phyloP scores from a whole-genome alignment of 2,113 vertebrate genomes.

The Hyaena hyaena region DNA sequence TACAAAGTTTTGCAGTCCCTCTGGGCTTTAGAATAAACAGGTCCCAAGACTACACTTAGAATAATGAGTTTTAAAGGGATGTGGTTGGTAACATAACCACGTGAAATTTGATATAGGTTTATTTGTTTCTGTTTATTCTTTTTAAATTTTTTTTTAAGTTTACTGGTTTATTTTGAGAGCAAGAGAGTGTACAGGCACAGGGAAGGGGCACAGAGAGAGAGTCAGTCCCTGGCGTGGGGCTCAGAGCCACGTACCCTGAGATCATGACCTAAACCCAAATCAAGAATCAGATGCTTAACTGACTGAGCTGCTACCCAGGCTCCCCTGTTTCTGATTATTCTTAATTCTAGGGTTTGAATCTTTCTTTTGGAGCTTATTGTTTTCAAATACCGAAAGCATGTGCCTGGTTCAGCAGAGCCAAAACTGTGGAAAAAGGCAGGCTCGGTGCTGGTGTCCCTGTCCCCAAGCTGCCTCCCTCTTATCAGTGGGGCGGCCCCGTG shows the following conservation, averaged over 20 bases:
- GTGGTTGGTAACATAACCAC: not conserved
- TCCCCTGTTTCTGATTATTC: no score
- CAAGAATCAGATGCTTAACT: no score
- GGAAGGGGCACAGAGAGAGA: no score
- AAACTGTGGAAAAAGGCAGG: not conserved
- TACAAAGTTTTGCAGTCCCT: not conserved
- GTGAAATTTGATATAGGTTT: not conserved
- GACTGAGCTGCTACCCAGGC: no score
- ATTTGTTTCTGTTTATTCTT: not conserved
- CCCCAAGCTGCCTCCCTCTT: not conserved
- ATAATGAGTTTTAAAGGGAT: not conserved
- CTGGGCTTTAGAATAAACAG: not conserved
- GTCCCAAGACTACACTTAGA: not conserved
- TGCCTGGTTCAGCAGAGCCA: not conserved
- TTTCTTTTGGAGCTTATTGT: not conserved
- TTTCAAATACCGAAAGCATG: not conserved
- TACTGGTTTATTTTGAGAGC: no score
- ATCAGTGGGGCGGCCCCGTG: accelerated
- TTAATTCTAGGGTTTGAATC: not conserved
- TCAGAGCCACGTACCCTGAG: no score
- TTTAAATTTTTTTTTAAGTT: no score
- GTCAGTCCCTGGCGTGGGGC: no score
- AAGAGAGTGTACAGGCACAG: no score
- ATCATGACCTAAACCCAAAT: no score
- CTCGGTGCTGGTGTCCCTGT: not conserved